A percentile compares a stretch with the other conserved stretches of the same genome.
phyloP scores from a whole-genome alignment of 2,888 invertebrate genomes.

The Trypoxylon attenuatum region DNA sequence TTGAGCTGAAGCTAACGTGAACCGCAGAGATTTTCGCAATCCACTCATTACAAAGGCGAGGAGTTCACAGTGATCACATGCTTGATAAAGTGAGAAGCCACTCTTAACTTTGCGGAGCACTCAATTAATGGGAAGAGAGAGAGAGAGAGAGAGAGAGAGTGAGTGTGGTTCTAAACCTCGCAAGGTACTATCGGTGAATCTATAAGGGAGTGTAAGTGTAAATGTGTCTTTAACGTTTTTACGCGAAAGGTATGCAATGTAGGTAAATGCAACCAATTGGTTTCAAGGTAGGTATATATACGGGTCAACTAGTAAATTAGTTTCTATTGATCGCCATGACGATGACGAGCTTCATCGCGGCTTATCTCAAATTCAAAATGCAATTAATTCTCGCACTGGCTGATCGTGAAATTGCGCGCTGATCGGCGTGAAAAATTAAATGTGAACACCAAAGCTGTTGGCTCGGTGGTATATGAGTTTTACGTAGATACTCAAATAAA shows the following conservation, averaged over 20 bases:
- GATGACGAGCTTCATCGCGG: slow-evolving; percentile 10
- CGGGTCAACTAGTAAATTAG: slow-evolving; percentile 27
- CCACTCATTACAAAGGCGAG: neutral
- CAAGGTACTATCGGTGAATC: too few species aligned
- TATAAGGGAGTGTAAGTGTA: too few species aligned
- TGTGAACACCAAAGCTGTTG: neutral
- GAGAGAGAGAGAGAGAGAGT: neutral
- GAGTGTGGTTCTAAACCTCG: too few species aligned
- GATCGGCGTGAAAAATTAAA: neutral
- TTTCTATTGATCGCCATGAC: slow-evolving; percentile 20
- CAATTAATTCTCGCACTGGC: slow-evolving; percentile 20
- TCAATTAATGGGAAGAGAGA: neutral
- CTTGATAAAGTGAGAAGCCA: neutral
- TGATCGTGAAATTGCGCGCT: neutral
- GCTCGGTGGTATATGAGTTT: too few species aligned
- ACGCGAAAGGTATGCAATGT: slow-evolving; percentile 9
- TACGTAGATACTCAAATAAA: too few species aligned
- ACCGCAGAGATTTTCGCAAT: too few species aligned
- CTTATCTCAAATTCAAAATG: slow-evolving; percentile 29
- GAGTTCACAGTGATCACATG: neutral
- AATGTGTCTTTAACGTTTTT: too few species aligned
- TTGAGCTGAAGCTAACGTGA: too few species aligned
- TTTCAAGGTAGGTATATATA: slow-evolving; percentile 7
- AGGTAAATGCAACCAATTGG: slow-evolving; percentile 19
- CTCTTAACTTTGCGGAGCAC: neutral